These are phyloP conservation scores for Diloba caeruleocephala DNA, from an alignment of 2,888 invertebrate genomes.

Conservation along the genomic window DNA sequence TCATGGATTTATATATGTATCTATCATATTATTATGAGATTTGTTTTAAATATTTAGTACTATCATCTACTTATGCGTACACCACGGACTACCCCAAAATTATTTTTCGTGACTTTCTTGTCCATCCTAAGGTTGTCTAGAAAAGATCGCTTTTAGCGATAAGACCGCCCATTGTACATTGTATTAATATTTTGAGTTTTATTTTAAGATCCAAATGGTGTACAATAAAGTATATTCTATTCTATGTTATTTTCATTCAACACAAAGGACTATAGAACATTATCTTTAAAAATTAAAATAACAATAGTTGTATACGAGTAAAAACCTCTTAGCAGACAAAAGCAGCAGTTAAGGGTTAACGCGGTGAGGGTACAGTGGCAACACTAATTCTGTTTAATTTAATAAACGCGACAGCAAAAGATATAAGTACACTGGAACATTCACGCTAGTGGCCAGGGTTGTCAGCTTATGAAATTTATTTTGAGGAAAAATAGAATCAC, in stretches of 20 bases:
- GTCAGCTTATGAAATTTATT: neutral
- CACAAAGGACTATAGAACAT: neutral
- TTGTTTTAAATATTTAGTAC: no score
- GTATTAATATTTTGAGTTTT: no score
- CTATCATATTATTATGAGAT: no score
- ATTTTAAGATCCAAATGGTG: no score
- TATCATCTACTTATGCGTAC: no score
- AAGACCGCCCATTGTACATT: no score
- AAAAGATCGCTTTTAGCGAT: no score
- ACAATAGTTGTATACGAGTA: constrained; percentile 8
- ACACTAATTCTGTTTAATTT: constrained; percentile 49
- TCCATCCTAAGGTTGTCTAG: no score
- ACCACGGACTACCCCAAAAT: no score
- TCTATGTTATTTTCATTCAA: neutral
- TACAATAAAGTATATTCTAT: no score
- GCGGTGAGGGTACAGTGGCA: constrained; percentile 44
- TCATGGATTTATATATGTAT: no score
- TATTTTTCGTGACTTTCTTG: no score
- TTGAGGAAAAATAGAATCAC: neutral
- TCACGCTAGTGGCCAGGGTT: constrained; percentile 36
- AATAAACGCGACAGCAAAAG: constrained; percentile 45
- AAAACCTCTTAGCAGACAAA: constrained; percentile 24
- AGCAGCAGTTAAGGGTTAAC: constrained; percentile 1
- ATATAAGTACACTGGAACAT: constrained; percentile 33
- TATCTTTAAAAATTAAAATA: constrained; percentile 8